Conservation (phyloP, 2,797 vertebrate species). For the Synaphobranchus kaupii region DNA sequence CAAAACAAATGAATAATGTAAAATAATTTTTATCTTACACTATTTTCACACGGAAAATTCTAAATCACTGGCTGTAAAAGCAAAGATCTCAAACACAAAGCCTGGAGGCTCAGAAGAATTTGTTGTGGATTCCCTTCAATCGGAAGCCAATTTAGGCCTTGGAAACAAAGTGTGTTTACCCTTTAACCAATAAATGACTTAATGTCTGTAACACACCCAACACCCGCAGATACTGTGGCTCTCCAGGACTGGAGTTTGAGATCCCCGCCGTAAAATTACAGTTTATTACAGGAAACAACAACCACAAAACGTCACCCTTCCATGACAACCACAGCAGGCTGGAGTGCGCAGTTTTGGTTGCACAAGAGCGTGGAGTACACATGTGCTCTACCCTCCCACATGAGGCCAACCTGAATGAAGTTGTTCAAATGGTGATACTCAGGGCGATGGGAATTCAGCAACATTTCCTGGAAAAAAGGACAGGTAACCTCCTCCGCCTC, state of each 20-base stretch:
- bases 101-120: too few species aligned
- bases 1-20: too few species aligned
- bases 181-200: neutral
- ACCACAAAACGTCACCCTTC: neutral
- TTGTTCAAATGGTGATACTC: neutral
- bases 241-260: too few species aligned
- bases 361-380: neutral
- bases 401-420: neutral
- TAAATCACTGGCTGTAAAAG: too few species aligned
- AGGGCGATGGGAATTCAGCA: neutral
- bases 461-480: neutral
- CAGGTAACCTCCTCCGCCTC: neutral
- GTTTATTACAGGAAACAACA: neutral
- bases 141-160: too few species aligned
- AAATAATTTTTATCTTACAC: too few species aligned
- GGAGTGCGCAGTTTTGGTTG: neutral
- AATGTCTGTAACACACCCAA: neutral
- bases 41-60: too few species aligned
- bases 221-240: too few species aligned
- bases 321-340: neutral
- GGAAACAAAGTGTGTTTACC: too few species aligned
- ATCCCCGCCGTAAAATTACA: neutral
- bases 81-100: too few species aligned
- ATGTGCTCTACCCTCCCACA: neutral
- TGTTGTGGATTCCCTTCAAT: too few species aligned